Conservation (phyloP, 2,797 vertebrate genomes). For the Siniperca scherzeri region DNA sequence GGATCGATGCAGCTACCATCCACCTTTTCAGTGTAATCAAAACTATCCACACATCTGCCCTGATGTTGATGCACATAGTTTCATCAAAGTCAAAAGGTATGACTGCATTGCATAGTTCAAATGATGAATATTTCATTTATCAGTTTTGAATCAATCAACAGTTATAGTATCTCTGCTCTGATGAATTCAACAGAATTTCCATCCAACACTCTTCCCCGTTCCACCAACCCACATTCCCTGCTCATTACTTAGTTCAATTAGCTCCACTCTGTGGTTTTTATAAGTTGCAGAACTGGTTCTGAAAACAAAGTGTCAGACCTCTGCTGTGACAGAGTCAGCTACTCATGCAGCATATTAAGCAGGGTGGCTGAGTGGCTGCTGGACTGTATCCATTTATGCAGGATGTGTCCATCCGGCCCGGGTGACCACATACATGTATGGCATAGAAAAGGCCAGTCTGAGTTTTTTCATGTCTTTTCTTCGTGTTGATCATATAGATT, state of each 20-base stretch:
- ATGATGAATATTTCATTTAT: background rate
- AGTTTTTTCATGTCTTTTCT: background rate
- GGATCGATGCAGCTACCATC: background rate
- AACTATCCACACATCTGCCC: background rate
- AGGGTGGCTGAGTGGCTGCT: background rate
- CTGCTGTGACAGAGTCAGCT: background rate
- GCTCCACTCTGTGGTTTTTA: background rate
- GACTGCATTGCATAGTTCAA: background rate
- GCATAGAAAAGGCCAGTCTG: background rate
- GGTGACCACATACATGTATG: background rate
- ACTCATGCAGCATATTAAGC: background rate
- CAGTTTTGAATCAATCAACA: background rate
- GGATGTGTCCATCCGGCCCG: background rate
- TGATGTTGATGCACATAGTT: background rate
- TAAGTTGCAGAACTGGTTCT: slow-evolving; percentile 42
- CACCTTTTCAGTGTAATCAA: background rate
- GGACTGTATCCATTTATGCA: background rate
- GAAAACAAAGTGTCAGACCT: background rate
- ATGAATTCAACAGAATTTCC: background rate
- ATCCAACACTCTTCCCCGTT: background rate
- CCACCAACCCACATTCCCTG: slow-evolving; percentile 11
- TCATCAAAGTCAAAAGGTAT: background rate
- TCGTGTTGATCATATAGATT: background rate
- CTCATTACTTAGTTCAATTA: background rate
- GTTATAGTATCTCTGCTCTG: background rate